Percentiles rank a stretch among this genome's conserved stretches.
Evolutionary conservation across 2,113 vertebrate genomes (phyloP).

Genomic region (Clarias magur): DNA sequence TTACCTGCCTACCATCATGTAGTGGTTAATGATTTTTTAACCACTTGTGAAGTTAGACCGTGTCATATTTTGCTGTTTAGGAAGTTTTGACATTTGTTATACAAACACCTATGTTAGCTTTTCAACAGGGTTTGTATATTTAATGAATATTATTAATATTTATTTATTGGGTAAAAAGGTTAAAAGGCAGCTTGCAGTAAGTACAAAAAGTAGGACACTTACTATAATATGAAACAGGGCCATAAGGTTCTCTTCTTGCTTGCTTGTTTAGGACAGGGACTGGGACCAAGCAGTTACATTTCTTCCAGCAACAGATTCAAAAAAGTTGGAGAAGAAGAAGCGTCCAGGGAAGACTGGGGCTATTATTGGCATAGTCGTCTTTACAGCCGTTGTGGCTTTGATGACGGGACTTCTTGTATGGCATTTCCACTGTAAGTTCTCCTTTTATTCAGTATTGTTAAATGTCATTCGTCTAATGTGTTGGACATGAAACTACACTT

Average conservation of each 20-base stretch:
- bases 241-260: not conserved
- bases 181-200: not conserved
- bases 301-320: conserved; percentile 67
- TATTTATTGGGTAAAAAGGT: not conserved
- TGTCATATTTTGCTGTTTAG: not conserved
- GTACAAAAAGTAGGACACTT: not conserved
- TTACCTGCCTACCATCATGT: not conserved
- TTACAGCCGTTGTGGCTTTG: conserved; percentile 62
- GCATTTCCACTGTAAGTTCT: conserved; percentile 78
- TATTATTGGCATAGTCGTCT: conserved; percentile 66
- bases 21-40: too few species aligned
- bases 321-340: conserved; percentile 74
- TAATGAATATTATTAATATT: not conserved
- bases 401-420: conserved; percentile 75
- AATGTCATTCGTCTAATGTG: not conserved
- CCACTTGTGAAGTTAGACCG: too few species aligned
- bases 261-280: conserved; percentile 64
- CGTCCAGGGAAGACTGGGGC: conserved; percentile 59
- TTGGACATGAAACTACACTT: not conserved
- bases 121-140: not conserved
- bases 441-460: not conserved
- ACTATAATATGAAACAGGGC: not conserved
- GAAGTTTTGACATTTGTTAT: not conserved
- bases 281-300: conserved; percentile 70
- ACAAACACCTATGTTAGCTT: not conserved